A percentile compares a stretch with the other conserved stretches of the same genome.
Evolutionary conservation across 2,797 vertebrate genomes (phyloP).

Genomic region (Lutjanus argentimaculatus): DNA sequence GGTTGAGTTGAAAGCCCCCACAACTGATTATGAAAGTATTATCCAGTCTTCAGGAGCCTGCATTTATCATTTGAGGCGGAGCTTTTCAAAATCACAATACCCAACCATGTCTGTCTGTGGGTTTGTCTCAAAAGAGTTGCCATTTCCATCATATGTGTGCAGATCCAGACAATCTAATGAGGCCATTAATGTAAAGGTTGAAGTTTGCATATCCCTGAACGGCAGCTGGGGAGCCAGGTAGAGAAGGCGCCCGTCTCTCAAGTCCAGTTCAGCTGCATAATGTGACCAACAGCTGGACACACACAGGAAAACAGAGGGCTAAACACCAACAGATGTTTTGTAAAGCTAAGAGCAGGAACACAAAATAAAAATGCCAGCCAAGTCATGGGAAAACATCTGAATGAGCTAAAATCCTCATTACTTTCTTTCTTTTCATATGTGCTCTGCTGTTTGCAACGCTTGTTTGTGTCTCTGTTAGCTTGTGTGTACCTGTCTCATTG

Average conservation of each 20-base stretch:
- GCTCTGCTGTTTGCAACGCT: conserved; percentile 19
- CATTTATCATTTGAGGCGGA: not conserved
- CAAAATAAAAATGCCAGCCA: not conserved
- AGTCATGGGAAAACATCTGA: conserved; percentile 12
- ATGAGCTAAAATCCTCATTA: conserved; percentile 13
- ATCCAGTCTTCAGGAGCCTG: not conserved
- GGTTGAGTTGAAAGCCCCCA: not conserved
- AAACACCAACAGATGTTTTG: conserved; percentile 5
- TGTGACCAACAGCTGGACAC: not conserved
- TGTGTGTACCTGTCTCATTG: conserved; percentile 13
- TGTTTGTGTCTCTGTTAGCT: conserved; percentile 26
- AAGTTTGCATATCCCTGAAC: conserved; percentile 54
- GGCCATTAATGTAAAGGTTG: conserved; percentile 60
- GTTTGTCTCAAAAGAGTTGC: conserved; percentile 24
- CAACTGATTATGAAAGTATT: not conserved
- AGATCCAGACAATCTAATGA: conserved; percentile 16
- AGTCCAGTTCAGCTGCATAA: conserved; percentile 10
- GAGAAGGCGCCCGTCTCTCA: conserved; percentile 23
- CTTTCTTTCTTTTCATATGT: conserved; percentile 18
- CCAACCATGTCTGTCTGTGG: not conserved
- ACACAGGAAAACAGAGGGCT: not conserved
- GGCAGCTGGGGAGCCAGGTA: conserved; percentile 15
- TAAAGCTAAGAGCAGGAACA: not conserved
- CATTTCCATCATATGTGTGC: conserved; percentile 40
- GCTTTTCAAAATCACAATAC: not conserved